Base-by-base conservation (phyloP, 1,140 invertebrate species). In the Tyrophagus putrescentiae region DNA sequence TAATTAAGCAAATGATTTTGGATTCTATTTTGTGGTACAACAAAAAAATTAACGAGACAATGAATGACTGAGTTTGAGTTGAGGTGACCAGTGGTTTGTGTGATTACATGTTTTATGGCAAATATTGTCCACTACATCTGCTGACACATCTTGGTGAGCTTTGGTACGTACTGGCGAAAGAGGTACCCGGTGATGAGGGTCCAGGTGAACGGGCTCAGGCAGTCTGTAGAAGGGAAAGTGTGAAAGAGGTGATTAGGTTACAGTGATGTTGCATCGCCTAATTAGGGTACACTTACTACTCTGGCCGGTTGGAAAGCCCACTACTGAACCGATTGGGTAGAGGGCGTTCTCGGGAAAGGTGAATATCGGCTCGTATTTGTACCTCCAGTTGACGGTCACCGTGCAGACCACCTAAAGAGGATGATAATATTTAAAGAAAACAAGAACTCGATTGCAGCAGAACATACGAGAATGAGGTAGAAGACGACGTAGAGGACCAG, bases 241-340 rank as follows among this genome's bases (percentile, higher is more conserved):
- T 36, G 39, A 3, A 27, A 2, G 27, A 32, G 25, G n/a, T 54
- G 1, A 31, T 54, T 11, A 1, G 25, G 11, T 13, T 9, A 27
- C 6, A 52, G n/a, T 11, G 2, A 13, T n/a, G n/a, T n/a, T n/a
- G n/a, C n/a, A n/a, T n/a, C n/a, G n/a, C n/a, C n/a, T n/a, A n/a
- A n/a, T n/a, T n/a, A n/a, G n/a, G n/a, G n/a, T n/a, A 33, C 1
- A 31, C 13, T 9, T 54, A 54, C 52, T 54, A 11, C 13, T 27
- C 4, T 54, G 52, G 28, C 41, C 64, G 23, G 64, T 63, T 11
- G 64, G 61, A 61, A 63, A 61, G 7, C 57, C 45, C n/a, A 65
- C 50, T 3, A 65, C 9, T n/a, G 23, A 61, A 3, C 34, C 56
- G 1, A 65, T 48, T 36, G 64, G 64, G 53, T 61, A 65, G 16